phyloP scores from a whole-genome alignment of 2,888 invertebrate species.

The Melieria picta region DNA sequence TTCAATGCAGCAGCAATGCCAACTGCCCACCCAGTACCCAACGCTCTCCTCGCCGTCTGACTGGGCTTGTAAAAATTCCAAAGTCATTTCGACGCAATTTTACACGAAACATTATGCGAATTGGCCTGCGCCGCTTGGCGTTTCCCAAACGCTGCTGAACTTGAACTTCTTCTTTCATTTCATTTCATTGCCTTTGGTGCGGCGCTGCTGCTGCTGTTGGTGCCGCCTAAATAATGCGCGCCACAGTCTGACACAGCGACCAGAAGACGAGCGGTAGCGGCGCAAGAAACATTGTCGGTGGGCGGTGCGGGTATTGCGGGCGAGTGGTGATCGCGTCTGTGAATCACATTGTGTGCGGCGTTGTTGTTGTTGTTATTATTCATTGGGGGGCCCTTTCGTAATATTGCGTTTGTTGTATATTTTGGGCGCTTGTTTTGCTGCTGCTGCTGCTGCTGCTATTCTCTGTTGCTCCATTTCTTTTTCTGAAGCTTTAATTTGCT shows the following conservation, averaged over 20 bases:
- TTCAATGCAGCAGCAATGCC: neutral
- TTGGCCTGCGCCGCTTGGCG: neutral
- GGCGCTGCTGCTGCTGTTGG: slow-evolving; percentile 19
- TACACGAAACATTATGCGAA: slow-evolving; percentile 28
- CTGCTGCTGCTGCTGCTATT: neutral
- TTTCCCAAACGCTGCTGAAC: slow-evolving; percentile 43
- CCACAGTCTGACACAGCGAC: slow-evolving; percentile 2
- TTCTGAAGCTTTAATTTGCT: no score
- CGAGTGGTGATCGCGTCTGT: no score
- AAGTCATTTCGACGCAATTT: slow-evolving; percentile 18
- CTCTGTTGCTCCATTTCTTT: no score
- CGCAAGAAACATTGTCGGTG: no score
- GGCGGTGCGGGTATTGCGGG: no score
- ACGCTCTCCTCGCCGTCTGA: no score
- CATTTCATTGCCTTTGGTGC: neutral
- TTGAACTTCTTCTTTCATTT: slow-evolving; percentile 46
- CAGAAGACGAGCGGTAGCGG: no score
- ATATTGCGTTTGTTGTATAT: slow-evolving; percentile 19
- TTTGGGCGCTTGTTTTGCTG: slow-evolving; percentile 40
- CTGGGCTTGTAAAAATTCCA: neutral
- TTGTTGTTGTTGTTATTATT: slow-evolving; percentile 37
- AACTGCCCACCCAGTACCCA: neutral
- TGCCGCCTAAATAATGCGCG: slow-evolving; percentile 12
- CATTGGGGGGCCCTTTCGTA: slow-evolving; percentile 45
- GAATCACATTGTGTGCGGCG: no score